Evolutionary conservation across 2,113 vertebrate species (phyloP).

Genomic region (Petrocephalus zakoni): DNA sequence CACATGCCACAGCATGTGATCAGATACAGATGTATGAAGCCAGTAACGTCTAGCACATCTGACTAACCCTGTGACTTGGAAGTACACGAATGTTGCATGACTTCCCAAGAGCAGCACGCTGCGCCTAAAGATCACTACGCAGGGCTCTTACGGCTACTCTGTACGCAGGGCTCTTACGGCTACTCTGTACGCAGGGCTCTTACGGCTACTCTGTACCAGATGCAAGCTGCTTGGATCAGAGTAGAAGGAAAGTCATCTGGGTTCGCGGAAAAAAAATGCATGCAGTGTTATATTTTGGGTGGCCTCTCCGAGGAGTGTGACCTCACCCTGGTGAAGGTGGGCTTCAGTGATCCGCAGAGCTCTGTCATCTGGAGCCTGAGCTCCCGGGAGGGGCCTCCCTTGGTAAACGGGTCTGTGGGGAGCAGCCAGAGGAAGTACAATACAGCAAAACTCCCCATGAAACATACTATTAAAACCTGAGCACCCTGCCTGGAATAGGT

Average conservation of each 20-base stretch:
- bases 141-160: not conserved
- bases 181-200: not conserved
- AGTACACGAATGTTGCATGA: not conserved
- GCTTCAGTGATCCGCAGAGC: not conserved
- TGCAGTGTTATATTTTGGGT: not conserved
- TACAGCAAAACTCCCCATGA: not conserved
- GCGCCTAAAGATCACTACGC: not conserved
- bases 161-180: not conserved
- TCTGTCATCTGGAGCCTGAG: not conserved
- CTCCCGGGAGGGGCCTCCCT: not conserved
- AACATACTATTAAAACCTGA: not conserved
- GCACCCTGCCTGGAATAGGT: not conserved
- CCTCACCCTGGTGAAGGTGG: not conserved
- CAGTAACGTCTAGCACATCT: not conserved
- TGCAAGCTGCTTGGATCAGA: not conserved
- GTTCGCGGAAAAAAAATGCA: not conserved
- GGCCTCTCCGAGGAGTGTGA: not conserved
- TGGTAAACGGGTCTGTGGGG: not conserved
- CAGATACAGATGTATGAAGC: not conserved
- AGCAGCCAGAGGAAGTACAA: not conserved
- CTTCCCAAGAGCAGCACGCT: not conserved
- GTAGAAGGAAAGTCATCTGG: not conserved
- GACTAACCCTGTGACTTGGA: not conserved
- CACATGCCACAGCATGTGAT: not conserved
- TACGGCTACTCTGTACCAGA: not conserved